phyloP scores from a whole-genome alignment of 2,888 invertebrate genomes.

The Furcula furcula region DNA sequence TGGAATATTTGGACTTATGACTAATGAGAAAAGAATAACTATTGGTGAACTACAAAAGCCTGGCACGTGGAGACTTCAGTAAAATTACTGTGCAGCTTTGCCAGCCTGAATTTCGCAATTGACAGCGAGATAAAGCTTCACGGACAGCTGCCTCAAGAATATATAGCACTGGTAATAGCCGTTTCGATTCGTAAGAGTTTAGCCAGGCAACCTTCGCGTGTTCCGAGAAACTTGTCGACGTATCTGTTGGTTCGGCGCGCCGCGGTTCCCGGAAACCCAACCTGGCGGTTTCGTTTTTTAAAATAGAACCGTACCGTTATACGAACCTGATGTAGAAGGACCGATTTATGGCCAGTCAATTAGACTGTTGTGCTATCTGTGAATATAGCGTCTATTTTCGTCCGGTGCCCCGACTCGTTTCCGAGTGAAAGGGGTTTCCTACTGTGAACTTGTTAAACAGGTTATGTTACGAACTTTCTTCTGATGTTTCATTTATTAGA shows the following conservation, averaged over 20 bases:
- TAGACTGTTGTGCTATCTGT: conserved; percentile 64
- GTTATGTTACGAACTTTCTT: conserved; percentile 49
- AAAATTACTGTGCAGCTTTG: too few species aligned
- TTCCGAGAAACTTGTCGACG: conserved; percentile 66
- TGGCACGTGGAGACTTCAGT: too few species aligned
- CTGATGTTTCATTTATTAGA: conserved; percentile 30
- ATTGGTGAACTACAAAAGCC: too few species aligned
- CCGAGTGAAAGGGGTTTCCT: conserved; percentile 73
- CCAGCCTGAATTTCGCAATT: conserved; percentile 41
- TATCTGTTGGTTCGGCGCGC: conserved; percentile 45
- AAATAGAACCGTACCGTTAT: conserved; percentile 71
- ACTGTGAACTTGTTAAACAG: conserved; percentile 52
- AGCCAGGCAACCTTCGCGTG: conserved; percentile 65
- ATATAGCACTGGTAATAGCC: conserved; percentile 59
- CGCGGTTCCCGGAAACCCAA: conserved; percentile 60
- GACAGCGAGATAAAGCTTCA: conserved; percentile 35
- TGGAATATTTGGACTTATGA: too few species aligned
- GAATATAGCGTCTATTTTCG: conserved; percentile 65
- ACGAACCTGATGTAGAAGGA: conserved; percentile 38
- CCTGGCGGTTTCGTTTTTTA: conserved; percentile 67
- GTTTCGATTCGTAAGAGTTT: conserved; percentile 57
- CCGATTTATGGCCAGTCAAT: conserved; percentile 62
- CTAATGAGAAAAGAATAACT: too few species aligned
- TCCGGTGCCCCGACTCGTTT: conserved; percentile 45
- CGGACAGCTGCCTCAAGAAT: conserved; percentile 31